These are phyloP conservation scores for Neofelis nebulosa DNA, from an alignment of 2,113 vertebrate genomes.

Conservation along the genomic window DNA sequence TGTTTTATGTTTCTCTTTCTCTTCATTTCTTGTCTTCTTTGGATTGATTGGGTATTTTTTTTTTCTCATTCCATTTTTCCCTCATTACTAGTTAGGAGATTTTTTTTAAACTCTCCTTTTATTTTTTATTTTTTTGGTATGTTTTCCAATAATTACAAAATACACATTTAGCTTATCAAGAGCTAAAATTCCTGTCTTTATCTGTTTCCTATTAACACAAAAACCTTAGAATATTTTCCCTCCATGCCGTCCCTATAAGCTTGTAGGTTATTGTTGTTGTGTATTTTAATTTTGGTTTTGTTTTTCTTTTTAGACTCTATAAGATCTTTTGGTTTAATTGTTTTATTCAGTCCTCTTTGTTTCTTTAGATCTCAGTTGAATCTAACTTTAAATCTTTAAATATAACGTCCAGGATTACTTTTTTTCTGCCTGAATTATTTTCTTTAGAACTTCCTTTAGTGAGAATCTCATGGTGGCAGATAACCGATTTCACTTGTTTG, in stretches of 20 bases:
- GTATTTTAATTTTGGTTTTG: neutral
- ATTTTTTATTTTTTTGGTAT: neutral
- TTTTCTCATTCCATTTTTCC: neutral
- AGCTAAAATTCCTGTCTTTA: neutral
- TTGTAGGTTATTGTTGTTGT: neutral
- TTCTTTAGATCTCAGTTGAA: neutral
- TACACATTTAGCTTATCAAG: neutral
- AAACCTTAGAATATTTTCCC: neutral
- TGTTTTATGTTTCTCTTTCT: neutral
- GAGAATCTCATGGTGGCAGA: neutral
- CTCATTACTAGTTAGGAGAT: neutral
- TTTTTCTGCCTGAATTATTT: slow-evolving; percentile 33
- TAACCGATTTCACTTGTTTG: neutral
- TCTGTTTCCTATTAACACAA: neutral
- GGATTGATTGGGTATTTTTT: neutral
- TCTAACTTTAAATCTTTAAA: neutral
- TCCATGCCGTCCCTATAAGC: neutral
- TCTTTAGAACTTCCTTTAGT: neutral
- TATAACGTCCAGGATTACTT: neutral
- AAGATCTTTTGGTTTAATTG: neutral
- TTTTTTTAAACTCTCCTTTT: neutral
- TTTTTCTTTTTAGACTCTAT: slow-evolving; percentile 10
- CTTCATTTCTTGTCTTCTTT: neutral
- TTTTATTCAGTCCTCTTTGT: neutral
- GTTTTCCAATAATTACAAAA: neutral